Conservation (phyloP, 2,113 vertebrate genomes). For the Muntiacus reevesi region DNA sequence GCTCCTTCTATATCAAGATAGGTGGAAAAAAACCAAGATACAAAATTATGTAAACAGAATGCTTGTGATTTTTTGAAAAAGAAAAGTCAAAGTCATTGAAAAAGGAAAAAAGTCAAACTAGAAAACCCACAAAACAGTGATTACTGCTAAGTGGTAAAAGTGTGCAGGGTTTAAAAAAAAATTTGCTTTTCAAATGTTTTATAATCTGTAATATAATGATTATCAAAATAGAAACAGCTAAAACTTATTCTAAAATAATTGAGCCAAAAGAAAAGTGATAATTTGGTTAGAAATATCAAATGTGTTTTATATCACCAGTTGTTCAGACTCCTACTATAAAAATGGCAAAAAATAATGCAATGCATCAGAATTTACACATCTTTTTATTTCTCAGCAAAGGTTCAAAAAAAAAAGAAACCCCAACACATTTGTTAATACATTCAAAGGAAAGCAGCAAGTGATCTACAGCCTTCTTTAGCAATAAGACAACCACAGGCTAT, state of each 20-base stretch:
- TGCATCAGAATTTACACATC: not conserved
- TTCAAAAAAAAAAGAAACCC: not conserved
- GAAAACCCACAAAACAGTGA: not conserved
- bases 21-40: not conserved
- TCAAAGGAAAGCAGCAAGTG: not conserved
- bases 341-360: not conserved
- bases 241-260: not conserved
- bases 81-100: not conserved
- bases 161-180: not conserved
- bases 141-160: not conserved
- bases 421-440: not conserved
- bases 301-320: not conserved
- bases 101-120: not conserved
- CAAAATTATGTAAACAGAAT: not conserved
- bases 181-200: not conserved
- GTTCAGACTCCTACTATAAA: not conserved
- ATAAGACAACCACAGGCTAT: not conserved
- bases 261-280: not conserved
- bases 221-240: not conserved
- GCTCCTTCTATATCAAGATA: not conserved
- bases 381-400: not conserved
- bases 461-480: not conserved
- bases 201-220: not conserved
- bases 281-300: not conserved
- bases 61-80: not conserved